Evolutionary conservation across 1,140 invertebrate species (phyloP).

Genomic region (Sitobion miscanthi): DNA sequence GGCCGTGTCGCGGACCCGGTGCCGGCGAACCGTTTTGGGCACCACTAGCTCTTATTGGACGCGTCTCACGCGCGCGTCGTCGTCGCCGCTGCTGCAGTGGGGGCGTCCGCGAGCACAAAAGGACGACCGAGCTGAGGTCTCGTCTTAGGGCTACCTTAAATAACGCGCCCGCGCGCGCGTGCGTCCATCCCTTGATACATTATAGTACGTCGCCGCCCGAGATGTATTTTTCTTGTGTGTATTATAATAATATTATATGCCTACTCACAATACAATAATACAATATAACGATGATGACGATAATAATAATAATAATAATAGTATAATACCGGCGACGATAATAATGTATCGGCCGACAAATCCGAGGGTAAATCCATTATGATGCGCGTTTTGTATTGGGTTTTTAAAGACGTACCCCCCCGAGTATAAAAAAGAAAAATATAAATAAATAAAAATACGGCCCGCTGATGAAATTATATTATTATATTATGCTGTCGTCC

Average conservation of each 20-base stretch:
- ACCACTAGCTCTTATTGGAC: background rate
- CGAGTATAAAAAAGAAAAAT: background rate
- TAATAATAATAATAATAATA: background rate
- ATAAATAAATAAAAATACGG: slow-evolving; percentile 37
- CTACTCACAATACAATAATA: slow-evolving; percentile 2
- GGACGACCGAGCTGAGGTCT: slow-evolving; percentile 7
- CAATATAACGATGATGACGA: background rate
- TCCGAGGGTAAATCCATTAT: slow-evolving; percentile 46
- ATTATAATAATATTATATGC: background rate
- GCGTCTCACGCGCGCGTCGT: no score
- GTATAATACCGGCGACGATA: slow-evolving; percentile 17
- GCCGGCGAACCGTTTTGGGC: background rate
- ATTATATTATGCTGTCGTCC: slow-evolving; percentile 20
- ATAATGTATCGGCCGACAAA: slow-evolving; percentile 26
- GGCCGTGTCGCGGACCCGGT: background rate
- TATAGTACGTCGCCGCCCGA: background rate
- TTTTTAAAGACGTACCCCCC: slow-evolving; percentile 17
- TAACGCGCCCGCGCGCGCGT: background rate
- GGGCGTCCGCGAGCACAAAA: slow-evolving; percentile 38
- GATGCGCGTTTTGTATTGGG: background rate
- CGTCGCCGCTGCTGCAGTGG: no score
- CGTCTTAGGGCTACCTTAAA: slow-evolving; percentile 29
- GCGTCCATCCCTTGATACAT: background rate
- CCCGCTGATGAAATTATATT: slow-evolving; percentile 31
- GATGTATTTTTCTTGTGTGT: slow-evolving; percentile 21